A percentile compares a stretch with the other conserved stretches of the same genome.
Evolutionary conservation across 1,140 invertebrate species (phyloP).

Genomic region (Brachionus plicatilis): DNA sequence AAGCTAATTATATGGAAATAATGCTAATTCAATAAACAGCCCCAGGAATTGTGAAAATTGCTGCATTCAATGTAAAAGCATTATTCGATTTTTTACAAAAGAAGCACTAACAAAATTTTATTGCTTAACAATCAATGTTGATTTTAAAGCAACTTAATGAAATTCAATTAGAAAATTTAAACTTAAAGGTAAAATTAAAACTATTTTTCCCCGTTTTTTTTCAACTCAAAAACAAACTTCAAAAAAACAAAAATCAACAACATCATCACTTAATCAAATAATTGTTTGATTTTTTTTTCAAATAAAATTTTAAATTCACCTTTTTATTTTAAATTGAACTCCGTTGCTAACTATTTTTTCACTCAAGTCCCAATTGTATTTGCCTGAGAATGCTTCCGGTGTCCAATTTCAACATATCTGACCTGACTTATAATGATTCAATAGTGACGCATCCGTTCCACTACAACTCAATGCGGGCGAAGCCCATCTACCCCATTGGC

Average conservation of each 20-base stretch:
- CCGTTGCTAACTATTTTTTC: not conserved
- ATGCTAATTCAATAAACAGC: not conserved
- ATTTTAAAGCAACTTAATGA: not conserved
- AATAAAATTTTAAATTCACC: not conserved
- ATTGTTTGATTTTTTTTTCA: not conserved
- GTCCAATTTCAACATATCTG: conserved; percentile 5
- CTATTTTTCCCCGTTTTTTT: not conserved
- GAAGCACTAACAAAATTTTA: not conserved
- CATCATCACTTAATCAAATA: not conserved
- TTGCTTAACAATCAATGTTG: not conserved
- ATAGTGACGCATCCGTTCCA: not conserved
- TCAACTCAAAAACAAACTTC: not conserved
- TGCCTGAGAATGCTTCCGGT: not conserved
- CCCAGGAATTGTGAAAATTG: not conserved
- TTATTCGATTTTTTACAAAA: not conserved
- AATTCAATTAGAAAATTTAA: not conserved
- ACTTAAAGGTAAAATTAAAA: not conserved
- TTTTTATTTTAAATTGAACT: not conserved
- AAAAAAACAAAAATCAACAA: not conserved
- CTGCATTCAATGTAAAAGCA: not conserved
- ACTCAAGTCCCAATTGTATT: not conserved
- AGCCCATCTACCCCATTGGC: not conserved
- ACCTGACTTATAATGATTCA: conserved; percentile 1
- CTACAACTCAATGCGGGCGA: not conserved
- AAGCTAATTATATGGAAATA: not conserved